Evolutionary conservation across 2,113 vertebrate species (phyloP), one percentile per base, ranked within the genome.

Genomic region (Rhizomys pruinosus): DNA sequence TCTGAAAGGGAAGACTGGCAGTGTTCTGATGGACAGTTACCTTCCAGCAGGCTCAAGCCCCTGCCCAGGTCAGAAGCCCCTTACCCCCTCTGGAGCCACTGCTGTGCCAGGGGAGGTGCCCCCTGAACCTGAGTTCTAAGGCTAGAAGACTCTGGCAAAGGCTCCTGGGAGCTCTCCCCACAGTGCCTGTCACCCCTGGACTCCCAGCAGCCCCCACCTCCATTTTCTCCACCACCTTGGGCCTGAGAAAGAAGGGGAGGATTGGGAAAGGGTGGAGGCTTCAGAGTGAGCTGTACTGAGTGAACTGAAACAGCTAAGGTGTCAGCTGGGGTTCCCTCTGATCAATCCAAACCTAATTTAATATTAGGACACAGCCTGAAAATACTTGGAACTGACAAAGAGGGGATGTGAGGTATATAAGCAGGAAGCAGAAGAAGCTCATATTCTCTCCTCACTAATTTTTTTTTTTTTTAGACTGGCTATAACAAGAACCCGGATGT

Each of bases 401-500:
- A 93, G 78, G 77, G 95, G 93, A 9, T 47, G 29, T 89, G 79
- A 37, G 92, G 55, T 39, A 27, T 63, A 69, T 52, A 52, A 0
- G 39, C 37, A 94, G 64, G 74, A 77, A 92, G 78, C 73, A 96
- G 69, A 72, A 16, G 92, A 86, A 94, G 91, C 92, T 92, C 92
- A 96, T 97, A 92, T 97, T 97, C 97, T 95, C 90, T 59, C 57
- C 66, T 90, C 89, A 95, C 90, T 80, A 90, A 47, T 82, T 91
- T 94, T 91, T 96, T 93, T 78, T 57, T 85, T 92, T 80, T 74
- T 17, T 20, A 61, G 19, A 91, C 90, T 97, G 96, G 96, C 97
- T 98, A 97, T 95, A 97, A 98, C 97, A 98, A 98, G 98, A 98
- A 98, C 98, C 98, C 98, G 98, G 98, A 98, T 98, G 98, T 98